These are phyloP conservation scores for Enteromius viviparus DNA, from an alignment of 2,797 vertebrate genomes.

Conservation along the genomic window DNA sequence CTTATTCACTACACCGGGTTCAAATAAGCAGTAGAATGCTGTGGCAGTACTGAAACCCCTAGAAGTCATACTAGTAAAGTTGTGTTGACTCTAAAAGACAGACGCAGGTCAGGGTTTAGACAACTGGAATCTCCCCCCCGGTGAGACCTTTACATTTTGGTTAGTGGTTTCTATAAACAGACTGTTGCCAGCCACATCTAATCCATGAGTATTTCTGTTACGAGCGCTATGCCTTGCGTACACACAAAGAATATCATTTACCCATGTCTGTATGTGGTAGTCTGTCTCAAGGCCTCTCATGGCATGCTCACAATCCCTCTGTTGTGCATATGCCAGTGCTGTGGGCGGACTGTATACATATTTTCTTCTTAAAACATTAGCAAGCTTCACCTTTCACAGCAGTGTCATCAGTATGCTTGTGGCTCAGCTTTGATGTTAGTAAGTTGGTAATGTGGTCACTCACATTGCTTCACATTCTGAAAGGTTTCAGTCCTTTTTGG, in stretches of 20 bases:
- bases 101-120: constrained; percentile 77
- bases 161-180: constrained; percentile 58
- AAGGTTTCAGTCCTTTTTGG: background rate
- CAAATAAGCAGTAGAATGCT: background rate
- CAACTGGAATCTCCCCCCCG: constrained; percentile 79
- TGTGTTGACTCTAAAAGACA: constrained; percentile 13
- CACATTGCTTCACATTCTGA: background rate
- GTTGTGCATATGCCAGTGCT: constrained; percentile 34
- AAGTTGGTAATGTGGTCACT: background rate
- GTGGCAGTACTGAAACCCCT: constrained; percentile 16
- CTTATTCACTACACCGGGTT: background rate
- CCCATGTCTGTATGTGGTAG: constrained; percentile 34
- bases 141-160: constrained; percentile 60
- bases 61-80: constrained; percentile 22
- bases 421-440: background rate
- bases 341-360: constrained; percentile 35
- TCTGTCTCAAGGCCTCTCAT: constrained; percentile 31
- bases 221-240: constrained; percentile 4
- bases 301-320: constrained; percentile 27
- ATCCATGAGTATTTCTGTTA: constrained; percentile 45
- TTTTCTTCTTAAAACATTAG: constrained; percentile 29
- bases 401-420: background rate
- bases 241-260: constrained; percentile 48
- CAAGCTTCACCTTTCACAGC: background rate
- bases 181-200: constrained; percentile 44